Percentiles rank a stretch among this genome's conserved stretches.
Conservation (phyloP, 1,140 invertebrate genomes). For the Macrobrachium rosenbergii region DNA sequence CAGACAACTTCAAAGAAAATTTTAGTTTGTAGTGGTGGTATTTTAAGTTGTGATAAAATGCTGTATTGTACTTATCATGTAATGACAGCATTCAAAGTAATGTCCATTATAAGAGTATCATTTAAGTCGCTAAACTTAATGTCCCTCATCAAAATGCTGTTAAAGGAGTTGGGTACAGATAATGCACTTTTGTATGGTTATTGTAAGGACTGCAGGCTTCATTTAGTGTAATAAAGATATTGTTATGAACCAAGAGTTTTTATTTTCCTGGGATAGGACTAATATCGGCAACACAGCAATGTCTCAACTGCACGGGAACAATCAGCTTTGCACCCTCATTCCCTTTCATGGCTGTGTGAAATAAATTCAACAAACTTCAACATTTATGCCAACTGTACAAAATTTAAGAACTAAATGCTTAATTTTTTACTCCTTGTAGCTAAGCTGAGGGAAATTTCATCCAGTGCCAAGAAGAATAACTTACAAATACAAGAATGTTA, state of each 20-base stretch:
- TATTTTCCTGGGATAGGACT: background rate
- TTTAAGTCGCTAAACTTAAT: slow-evolving; percentile 4
- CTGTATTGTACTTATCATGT: too few species aligned
- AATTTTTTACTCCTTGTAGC: background rate
- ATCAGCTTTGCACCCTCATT: background rate
- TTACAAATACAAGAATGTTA: too few species aligned
- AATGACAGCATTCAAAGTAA: slow-evolving; percentile 9
- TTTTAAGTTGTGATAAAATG: slow-evolving; percentile 3
- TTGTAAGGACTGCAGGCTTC: slow-evolving; percentile 56
- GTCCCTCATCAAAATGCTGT: slow-evolving; percentile 36
- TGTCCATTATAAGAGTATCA: slow-evolving; percentile 4
- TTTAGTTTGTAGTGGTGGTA: slow-evolving; percentile 43
- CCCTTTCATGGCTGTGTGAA: background rate
- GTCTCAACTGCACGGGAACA: too few species aligned
- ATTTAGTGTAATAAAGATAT: slow-evolving; percentile 61
- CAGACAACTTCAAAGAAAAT: slow-evolving; percentile 3
- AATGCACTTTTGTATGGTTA: slow-evolving; percentile 62
- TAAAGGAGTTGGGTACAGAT: slow-evolving; percentile 51
- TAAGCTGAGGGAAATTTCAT: background rate
- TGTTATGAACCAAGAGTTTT: slow-evolving; percentile 37
- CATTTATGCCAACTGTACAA: background rate
- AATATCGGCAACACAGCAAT: background rate
- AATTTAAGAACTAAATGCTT: background rate
- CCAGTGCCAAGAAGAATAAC: background rate
- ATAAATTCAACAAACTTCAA: background rate